These are phyloP conservation scores for Rhorus exstirpatorius DNA, from an alignment of 2,888 invertebrate genomes.

Conservation along the genomic window DNA sequence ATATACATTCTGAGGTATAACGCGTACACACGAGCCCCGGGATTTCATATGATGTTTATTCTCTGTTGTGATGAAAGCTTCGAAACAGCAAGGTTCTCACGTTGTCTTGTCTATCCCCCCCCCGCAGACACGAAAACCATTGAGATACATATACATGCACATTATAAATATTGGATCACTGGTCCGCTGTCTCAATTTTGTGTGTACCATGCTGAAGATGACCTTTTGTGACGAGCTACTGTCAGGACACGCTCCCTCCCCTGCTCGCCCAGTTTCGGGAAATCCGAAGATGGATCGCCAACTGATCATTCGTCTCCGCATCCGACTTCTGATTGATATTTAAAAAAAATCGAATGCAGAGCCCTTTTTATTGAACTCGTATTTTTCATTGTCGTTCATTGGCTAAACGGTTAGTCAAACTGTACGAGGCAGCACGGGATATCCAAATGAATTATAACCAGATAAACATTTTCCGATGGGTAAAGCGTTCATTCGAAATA, in stretches of 20 bases:
- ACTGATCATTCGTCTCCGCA: constrained; percentile 39
- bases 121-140: constrained; percentile 30
- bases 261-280: constrained; percentile 20
- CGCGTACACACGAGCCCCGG: constrained; percentile 12
- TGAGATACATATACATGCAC: constrained; percentile 11
- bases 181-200: constrained; percentile 25
- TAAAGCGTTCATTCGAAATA: neutral
- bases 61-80: constrained; percentile 68
- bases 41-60: constrained; percentile 62
- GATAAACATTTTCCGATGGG: neutral
- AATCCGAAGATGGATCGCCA: constrained; percentile 9
- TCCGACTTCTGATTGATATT: neutral
- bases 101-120: constrained; percentile 39
- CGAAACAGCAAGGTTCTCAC: constrained; percentile 63
- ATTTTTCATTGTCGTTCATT: constrained; percentile 33
- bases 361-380: constrained; percentile 20
- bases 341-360: neutral
- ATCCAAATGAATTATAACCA: neutral
- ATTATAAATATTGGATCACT: constrained; percentile 6
- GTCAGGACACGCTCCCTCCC: constrained; percentile 29
- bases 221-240: constrained; percentile 24
- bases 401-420: neutral
- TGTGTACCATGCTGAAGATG: constrained; percentile 8
- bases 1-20: neutral
- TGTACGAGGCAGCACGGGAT: neutral